Evolutionary conservation across 2,113 vertebrate genomes (phyloP).

Genomic region (Podarcis cretensis): DNA sequence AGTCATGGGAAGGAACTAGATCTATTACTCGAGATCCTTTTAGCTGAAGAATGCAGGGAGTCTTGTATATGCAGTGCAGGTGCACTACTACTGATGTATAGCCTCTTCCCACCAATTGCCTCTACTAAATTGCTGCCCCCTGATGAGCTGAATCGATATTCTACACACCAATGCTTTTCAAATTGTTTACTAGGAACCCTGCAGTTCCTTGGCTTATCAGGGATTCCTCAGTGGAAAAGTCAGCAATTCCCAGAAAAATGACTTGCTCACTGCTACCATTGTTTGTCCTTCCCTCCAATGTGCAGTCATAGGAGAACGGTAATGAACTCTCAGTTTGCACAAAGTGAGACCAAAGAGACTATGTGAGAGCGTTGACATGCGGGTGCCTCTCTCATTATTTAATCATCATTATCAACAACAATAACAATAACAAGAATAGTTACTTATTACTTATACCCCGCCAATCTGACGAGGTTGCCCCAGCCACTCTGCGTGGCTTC

Average conservation of each 20-base stretch:
- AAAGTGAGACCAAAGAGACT: neutral
- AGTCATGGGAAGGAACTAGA: neutral
- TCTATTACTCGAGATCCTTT: neutral
- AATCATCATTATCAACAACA: too few species aligned
- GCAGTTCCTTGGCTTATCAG: neutral
- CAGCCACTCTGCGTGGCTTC: too few species aligned
- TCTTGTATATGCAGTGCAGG: neutral
- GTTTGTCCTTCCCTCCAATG: neutral
- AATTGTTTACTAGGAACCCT: neutral
- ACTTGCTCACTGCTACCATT: neutral
- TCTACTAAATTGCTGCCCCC: neutral
- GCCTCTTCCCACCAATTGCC: neutral
- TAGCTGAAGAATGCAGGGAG: neutral
- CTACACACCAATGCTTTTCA: neutral
- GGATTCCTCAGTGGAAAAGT: neutral
- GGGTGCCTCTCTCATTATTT: too few species aligned
- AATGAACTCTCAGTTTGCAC: neutral
- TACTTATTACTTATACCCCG: too few species aligned
- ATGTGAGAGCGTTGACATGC: too few species aligned
- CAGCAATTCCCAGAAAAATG: neutral
- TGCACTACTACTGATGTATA: neutral
- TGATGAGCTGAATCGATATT: neutral
- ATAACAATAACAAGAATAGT: too few species aligned
- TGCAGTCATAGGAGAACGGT: neutral
- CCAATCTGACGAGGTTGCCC: too few species aligned